Evolutionary conservation across 1,140 invertebrate species (phyloP), one percentile per base, ranked within the genome.

Genomic region (Chrysoperla carnea): DNA sequence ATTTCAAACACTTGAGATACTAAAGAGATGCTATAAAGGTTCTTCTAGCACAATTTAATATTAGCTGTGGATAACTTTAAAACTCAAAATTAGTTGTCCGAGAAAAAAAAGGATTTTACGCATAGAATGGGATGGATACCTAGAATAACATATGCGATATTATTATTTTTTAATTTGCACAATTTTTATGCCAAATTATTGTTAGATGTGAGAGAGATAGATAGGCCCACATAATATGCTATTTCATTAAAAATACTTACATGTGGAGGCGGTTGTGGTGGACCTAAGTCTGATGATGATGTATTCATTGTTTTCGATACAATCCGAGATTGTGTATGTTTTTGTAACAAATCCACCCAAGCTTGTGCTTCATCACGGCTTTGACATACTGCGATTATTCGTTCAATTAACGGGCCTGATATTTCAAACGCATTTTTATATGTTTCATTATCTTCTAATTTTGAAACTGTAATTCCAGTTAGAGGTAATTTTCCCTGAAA

Each of bases 371-470:
- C 87, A 41, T 82, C 78, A 52, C 72, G 76, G 3, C 80, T 85
- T 52, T 82, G 77, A 58, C 89, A 95, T 6, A 86, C 68, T 4
- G 90, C 88, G 6, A 84, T 67, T 49, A 93, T 86, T 45, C 76
- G 81, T 48, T 94, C 90, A 49, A 93, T 91, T 70, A 91, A 78
- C 12, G 84, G 78, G 40, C 88, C 87, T 78, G 70, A 81, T 51
- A 95, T 90, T 73, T 94, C 87, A 69, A 94, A 92, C 50, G 85
- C 83, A 68, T 91, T 82, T 62, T 85, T 85, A 51, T 75, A 72
- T 29, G 73, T 73, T 40, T 90, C 85, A 6, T 70, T 75, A 53
- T 89, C 79, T 48, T 90, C 85, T 47, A 85, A 59, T 51, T 76
- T 72, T 46, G 68, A 76, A 1, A 91, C 77, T 41, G 67, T 73